Conservation (phyloP, 2,113 vertebrate species). For the Chaetops frenatus region DNA sequence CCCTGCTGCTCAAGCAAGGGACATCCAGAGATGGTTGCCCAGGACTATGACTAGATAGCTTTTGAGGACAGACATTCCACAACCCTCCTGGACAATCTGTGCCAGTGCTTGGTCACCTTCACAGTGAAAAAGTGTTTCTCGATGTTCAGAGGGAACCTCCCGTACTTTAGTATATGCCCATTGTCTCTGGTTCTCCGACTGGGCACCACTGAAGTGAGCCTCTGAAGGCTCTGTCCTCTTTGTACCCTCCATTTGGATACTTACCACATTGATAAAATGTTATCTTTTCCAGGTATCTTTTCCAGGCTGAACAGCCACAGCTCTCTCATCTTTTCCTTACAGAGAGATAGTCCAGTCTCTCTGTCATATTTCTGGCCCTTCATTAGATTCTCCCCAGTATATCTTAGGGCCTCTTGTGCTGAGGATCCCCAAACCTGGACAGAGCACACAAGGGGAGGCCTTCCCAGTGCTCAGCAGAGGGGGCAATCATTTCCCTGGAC, state of each 20-base stretch:
- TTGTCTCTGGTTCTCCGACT: neutral
- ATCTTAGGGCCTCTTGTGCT: too few relatives aligned
- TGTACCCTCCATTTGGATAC: neutral
- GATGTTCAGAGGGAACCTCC: neutral
- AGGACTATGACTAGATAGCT: neutral
- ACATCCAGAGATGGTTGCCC: neutral
- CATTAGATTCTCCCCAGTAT: neutral
- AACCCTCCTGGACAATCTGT: neutral
- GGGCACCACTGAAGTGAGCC: neutral
- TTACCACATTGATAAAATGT: neutral
- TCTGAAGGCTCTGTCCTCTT: neutral
- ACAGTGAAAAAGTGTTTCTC: neutral
- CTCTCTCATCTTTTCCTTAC: neutral
- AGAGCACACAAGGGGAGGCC: neutral
- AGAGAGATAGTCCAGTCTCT: neutral
- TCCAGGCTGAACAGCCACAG: neutral
- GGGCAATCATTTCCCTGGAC: neutral
- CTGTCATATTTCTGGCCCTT: neutral
- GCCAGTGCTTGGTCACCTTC: neutral
- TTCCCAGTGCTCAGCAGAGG: neutral
- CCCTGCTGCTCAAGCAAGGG: neutral
- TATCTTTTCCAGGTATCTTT: too few relatives aligned
- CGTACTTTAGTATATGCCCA: neutral
- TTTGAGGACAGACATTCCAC: neutral
- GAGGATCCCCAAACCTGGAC: neutral